Evolutionary conservation across 2,113 vertebrate genomes (phyloP).

Genomic region (Protomyctophum bolini): DNA sequence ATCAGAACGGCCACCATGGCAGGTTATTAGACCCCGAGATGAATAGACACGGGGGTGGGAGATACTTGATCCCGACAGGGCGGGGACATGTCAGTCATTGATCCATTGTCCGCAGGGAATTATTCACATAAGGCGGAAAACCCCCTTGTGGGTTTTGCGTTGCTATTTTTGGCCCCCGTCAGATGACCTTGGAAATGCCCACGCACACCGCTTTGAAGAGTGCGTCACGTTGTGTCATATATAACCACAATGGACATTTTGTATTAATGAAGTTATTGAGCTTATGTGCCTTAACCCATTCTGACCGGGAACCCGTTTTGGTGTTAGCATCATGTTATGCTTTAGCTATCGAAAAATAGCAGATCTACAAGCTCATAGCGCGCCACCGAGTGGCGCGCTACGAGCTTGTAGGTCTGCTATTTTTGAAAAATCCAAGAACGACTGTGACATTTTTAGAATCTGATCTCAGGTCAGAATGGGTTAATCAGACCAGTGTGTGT

Average conservation of each 20-base stretch:
- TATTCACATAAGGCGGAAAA: conserved; percentile 30
- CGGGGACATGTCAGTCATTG: conserved; percentile 60
- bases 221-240: conserved; percentile 1
- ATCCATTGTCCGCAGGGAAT: conserved; percentile 40
- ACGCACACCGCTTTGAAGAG: background rate
- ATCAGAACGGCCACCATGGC: conserved; percentile 33
- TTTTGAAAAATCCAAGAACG: no score
- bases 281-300: conserved; percentile 16
- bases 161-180: background rate
- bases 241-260: background rate
- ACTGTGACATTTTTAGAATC: no score
- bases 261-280: conserved; percentile 4
- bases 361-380: no score
- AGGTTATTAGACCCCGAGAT: conserved; percentile 43
- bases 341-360: no score
- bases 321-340: no score
- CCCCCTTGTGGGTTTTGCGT: background rate
- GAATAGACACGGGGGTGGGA: conserved; percentile 31
- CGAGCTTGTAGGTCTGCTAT: no score
- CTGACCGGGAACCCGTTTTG: background rate
- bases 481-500: no score
- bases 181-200: conserved; percentile 30
- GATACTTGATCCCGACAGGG: conserved; percentile 34
- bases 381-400: no score
- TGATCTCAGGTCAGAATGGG: no score